Percentiles rank a stretch among this genome's conserved stretches.
phyloP scores from a whole-genome alignment of 2,888 invertebrate species.

The Creontiades dilutus region DNA sequence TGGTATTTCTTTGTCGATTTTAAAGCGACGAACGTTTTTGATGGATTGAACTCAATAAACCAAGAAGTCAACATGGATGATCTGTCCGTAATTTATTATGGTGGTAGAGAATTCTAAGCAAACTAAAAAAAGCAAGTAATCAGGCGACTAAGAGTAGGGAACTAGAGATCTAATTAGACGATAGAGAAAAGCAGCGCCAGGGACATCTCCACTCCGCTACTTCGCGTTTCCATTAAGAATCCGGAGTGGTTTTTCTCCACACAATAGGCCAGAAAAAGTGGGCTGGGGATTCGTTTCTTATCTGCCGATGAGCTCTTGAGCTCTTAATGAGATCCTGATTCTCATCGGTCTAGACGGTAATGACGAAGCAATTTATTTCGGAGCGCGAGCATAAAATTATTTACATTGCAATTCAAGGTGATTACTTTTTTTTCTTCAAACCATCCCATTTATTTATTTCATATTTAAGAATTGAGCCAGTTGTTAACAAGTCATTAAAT shows the following conservation, averaged over 20 bases:
- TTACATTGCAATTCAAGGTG: no score
- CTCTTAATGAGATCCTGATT: slow-evolving; percentile 30
- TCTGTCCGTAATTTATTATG: no score
- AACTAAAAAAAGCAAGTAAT: background rate
- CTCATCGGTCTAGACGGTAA: background rate
- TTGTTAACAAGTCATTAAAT: no score
- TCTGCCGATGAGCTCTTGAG: slow-evolving; percentile 32
- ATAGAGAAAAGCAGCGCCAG: slow-evolving; percentile 60
- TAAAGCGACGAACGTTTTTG: no score
- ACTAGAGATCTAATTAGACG: slow-evolving; percentile 63
- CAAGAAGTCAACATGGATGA: no score
- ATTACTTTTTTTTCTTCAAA: no score
- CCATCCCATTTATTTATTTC: no score
- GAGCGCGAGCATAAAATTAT: no score
- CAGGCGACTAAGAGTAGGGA: background rate
- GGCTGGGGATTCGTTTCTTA: background rate
- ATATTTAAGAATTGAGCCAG: no score
- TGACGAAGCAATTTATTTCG: background rate
- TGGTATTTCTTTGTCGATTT: no score
- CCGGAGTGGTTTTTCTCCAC: slow-evolving; percentile 28
- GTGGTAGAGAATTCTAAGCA: no score
- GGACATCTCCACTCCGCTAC: slow-evolving; percentile 23
- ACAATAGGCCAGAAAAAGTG: slow-evolving; percentile 13
- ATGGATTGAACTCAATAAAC: no score
- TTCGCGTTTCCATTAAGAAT: background rate